Base-by-base conservation (phyloP, 2,113 vertebrate genomes). In the Microcebus griseorufus region DNA sequence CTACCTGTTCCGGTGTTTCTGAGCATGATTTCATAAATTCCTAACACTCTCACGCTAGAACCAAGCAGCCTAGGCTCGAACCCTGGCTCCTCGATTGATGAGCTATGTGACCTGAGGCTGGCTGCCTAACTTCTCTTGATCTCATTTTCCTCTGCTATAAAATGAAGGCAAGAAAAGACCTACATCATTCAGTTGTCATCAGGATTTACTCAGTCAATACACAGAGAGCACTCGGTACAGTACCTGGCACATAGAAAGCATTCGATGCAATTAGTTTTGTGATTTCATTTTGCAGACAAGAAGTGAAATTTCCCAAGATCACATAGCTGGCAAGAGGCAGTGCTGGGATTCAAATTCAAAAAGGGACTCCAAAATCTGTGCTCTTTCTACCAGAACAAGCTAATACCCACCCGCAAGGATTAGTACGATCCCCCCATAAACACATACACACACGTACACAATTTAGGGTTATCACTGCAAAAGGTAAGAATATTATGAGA, bases 301-400 rank as follows among this genome's bases (percentile, higher is more conserved):
- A 72, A 48, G 37, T 3, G 29, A 60, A 13, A 62, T 23, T 53
- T 67, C 64, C 64, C 69, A 58, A 87, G 10, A 65, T 18, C 60
- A 90, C 62, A 90, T 2, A 48, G 67, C 62, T 70, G n/a, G 32
- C 25, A 67, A 72, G 45, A 65, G 10, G n/a, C 53, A 53, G 29
- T n/a, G 53, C 62, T 45, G 23, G 32, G 55, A 78, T 89, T 93
- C 90, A 93, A 88, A 78, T 67, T 17, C 72, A 81, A 85, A 14
- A 69, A 34, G 27, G 20, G 18, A 62, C 82, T 88, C 85, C 25
- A 45, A 76, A 72, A 67, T 73, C 58, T 70, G 32, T 75, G 58
- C 3, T 97, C 39, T 60, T 81, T 85, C 88, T 62, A 58, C 32
- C 73, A 89, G n/a, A 78, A 81, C 25, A 67, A 90, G 42, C 80